Percentiles rank a stretch among this genome's conserved stretches.
Evolutionary conservation across 2,797 vertebrate genomes (phyloP).

Genomic region (Pseudochirops cupreus): DNA sequence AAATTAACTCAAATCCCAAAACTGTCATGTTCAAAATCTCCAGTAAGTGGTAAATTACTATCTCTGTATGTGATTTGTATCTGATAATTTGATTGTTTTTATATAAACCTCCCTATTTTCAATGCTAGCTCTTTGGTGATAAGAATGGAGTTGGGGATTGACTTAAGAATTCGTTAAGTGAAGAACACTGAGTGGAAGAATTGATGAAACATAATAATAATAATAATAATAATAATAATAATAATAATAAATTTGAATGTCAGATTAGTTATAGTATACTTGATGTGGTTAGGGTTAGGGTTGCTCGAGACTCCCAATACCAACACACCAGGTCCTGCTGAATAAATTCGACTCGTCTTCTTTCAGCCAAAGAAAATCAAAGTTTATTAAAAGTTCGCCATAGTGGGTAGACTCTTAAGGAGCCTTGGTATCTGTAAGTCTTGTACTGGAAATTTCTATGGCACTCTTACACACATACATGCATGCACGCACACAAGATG

Average conservation of each 20-base stretch:
- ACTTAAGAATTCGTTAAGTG: constrained; percentile 13
- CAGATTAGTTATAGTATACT: not conserved
- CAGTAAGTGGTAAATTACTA: not conserved
- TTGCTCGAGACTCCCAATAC: too few relatives aligned
- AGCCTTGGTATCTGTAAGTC: too few relatives aligned
- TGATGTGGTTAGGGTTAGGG: too few relatives aligned
- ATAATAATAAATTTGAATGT: constrained; percentile 1
- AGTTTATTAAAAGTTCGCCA: too few relatives aligned
- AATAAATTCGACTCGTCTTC: too few relatives aligned
- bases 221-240: not conserved
- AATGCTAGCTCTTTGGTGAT: not conserved
- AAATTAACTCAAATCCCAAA: not conserved
- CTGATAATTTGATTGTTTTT: constrained; percentile 37
- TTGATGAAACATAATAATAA: not conserved
- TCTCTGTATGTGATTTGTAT: constrained; percentile 18
- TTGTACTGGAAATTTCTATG: too few relatives aligned
- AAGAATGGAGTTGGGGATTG: not conserved
- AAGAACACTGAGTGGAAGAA: not conserved
- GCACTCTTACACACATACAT: too few relatives aligned
- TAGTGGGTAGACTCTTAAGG: too few relatives aligned
- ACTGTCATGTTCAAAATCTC: not conserved
- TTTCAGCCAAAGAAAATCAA: too few relatives aligned
- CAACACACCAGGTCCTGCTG: too few relatives aligned
- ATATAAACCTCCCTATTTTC: not conserved
- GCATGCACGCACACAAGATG: too few relatives aligned